Evolutionary conservation across 2,888 invertebrate genomes (phyloP).

Genomic region (Pemphredon lugubris): DNA sequence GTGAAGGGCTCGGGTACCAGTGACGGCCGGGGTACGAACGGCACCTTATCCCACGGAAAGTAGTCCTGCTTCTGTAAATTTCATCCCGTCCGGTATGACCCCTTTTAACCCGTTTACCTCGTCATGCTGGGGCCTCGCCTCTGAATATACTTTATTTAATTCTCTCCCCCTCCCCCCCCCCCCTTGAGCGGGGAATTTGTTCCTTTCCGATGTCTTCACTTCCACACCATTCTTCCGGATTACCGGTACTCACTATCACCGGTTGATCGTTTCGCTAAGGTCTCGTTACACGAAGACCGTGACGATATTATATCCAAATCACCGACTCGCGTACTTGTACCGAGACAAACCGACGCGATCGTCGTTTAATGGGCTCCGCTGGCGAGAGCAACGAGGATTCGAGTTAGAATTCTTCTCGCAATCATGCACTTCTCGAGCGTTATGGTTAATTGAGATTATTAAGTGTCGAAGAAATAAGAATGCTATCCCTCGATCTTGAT

Average conservation of each 20-base stretch:
- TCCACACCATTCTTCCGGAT: constrained; percentile 74
- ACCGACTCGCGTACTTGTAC: background rate
- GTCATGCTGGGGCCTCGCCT: background rate
- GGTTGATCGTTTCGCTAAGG: background rate
- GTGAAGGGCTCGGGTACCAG: constrained; percentile 92
- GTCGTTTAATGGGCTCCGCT: no score
- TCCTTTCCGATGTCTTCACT: constrained; percentile 68
- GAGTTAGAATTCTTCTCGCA: no score
- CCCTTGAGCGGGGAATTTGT: background rate
- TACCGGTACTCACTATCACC: background rate
- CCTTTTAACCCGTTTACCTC: constrained; percentile 17
- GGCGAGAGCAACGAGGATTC: no score
- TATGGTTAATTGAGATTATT: no score
- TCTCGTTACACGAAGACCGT: background rate
- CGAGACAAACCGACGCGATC: no score
- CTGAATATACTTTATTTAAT: constrained; percentile 1
- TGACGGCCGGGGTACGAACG: constrained; percentile 92
- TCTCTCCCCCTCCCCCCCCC: constrained; percentile 22
- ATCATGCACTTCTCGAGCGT: no score
- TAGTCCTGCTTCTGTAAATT: constrained; percentile 87
- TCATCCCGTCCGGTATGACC: constrained; percentile 39
- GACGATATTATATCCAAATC: no score
- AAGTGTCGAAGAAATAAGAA: no score
- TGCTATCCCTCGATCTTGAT: no score
- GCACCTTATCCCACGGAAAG: constrained; percentile 94